Base-by-base conservation (phyloP, 1,140 invertebrate species). In the Physella acuta region DNA sequence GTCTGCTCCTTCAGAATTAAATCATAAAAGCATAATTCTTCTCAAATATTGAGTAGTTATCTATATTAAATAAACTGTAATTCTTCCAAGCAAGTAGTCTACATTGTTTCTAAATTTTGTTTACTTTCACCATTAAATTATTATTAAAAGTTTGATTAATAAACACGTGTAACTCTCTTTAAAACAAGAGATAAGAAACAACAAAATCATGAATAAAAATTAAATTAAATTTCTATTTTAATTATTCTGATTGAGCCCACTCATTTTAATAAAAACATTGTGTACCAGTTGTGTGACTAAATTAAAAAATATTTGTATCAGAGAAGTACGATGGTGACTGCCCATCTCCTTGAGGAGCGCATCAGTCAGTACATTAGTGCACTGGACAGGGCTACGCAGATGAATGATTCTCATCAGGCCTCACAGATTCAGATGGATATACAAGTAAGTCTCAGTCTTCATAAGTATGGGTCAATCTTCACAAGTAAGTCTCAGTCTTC, bases 341-440 rank as follows among this genome's bases (percentile, higher is more conserved):
- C 53, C 34, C 51, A 31, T 31, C 16, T 56, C 2, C 53, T 73
- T 30, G 71, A 73, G 53, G 71, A 73, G 0, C 26, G 71, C 49
- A 59, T 73, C 28, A 68, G 64, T 20, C 68, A 68, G 71, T 73
- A 70, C 66, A 65, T 73, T 3, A 68, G 58, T 51, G 71, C 71
- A 3, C 62, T 73, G 24, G 71, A 73, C 31, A 55, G 53, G 37
- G 71, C 71, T 49, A 61, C 67, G 20, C 62, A 62, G 17, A 56
- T 59, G 28, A 66, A 67, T 28, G 51, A 73, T 39, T 31, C 3
- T 5, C 28, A 69, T 16, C 39, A 59, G 28, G 33, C 49, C 11
- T 39, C 68, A 31, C 61, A 49, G 11, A 34, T 73, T 14, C 67
- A 73, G 37, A 64, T 53, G 33, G 71, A 73, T 39, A 73, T 73